Evolutionary conservation across 2,888 invertebrate genomes (phyloP), one percentile per base, ranked within the genome.

Genomic region (Alcis repandata): DNA sequence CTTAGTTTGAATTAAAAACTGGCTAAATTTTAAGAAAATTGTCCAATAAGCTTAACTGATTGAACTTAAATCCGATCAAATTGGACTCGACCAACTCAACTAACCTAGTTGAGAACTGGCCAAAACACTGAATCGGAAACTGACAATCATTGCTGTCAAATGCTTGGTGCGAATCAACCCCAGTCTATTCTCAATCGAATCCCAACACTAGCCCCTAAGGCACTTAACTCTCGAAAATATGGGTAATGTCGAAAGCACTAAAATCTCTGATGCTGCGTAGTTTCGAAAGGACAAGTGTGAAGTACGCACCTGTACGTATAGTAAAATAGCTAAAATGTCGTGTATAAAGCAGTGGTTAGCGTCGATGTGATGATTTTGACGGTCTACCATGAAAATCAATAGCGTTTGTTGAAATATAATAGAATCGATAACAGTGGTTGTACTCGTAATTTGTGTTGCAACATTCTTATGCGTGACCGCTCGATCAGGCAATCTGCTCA

Each of bases 211-310:
- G n/a, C n/a, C n/a, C 45, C 3, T 1, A 3, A 45, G n/a, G 7
- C 2, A 22, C 13, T 22, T 46, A 43, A 43, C 20, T 20, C 8
- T 48, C 6, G n/a, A 22, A 22, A 22, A 7, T 32, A n/a, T n/a
- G n/a, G n/a, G n/a, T n/a, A 0, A 32, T 49, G 15, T 33, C 11
- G 49, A 17, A 49, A 48, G 48, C 1, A 32, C 15, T 48, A 48
- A 48, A 49, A 33, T 9, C 8, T 32, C 33, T 33, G 33, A 49
- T 17, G 17, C 13, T 15, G 57, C 1, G 13, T 56, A 27, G 48
- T 58, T 48, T 15, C 58, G 58, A 58, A 58, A 58, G 15, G 15
- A 48, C 27, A 48, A 58, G 48, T 48, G 48, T 10, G 17, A 58
- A 48, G 2, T 15, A 54, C 43, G 11, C 27, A 45, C 19, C 7